Evolutionary conservation across 1,140 invertebrate species (phyloP).

Genomic region (Lepidurus arcticus): DNA sequence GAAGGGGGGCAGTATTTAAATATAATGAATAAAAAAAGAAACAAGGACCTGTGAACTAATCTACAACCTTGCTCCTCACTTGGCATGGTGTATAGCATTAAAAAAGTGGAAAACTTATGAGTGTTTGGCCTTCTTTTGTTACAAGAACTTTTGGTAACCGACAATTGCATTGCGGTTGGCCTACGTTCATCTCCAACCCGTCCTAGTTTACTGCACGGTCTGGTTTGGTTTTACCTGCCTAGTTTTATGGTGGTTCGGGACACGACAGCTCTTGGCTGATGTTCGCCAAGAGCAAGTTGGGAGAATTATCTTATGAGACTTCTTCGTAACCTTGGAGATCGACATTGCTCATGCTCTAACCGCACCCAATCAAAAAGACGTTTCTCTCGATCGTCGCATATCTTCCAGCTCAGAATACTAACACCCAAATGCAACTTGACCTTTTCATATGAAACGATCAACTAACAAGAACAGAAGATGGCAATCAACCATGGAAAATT

Average conservation of each 20-base stretch:
- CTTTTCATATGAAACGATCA: too few relatives aligned
- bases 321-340: not conserved
- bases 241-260: not conserved
- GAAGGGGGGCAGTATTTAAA: not conserved
- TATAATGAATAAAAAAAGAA: not conserved
- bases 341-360: not conserved
- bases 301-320: not conserved
- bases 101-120: not conserved
- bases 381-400: too few relatives aligned
- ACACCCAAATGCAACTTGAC: too few relatives aligned
- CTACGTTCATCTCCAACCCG: not conserved
- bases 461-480: too few relatives aligned
- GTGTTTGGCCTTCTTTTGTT: not conserved
- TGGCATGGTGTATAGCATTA: not conserved
- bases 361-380: not conserved
- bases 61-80: not conserved
- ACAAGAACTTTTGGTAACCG: not conserved
- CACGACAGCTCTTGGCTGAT: not conserved
- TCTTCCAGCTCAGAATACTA: too few relatives aligned
- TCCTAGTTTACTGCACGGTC: not conserved
- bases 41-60: not conserved
- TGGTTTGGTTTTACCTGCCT: not conserved
- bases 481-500: too few relatives aligned
- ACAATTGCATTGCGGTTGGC: not conserved
- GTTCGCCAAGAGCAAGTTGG: not conserved